Evolutionary conservation across 2,797 vertebrate species (phyloP).

Genomic region (Argentina silus): DNA sequence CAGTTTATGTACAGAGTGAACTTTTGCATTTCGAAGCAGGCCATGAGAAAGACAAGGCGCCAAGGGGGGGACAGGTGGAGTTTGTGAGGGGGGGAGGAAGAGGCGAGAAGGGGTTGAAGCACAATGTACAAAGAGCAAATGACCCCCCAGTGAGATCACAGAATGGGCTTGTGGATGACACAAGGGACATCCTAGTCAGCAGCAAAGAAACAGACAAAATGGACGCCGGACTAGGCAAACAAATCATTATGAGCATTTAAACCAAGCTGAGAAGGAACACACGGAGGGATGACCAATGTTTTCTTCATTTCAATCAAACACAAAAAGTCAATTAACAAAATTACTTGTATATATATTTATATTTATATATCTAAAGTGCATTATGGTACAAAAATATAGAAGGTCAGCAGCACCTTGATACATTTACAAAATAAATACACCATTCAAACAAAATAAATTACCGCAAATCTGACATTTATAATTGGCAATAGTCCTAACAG

Average conservation of each 20-base stretch:
- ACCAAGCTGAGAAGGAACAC: constrained; percentile 34
- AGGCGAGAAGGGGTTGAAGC: constrained; percentile 10
- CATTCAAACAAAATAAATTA: constrained; percentile 96
- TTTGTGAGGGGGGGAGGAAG: background rate
- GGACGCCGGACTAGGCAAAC: background rate
- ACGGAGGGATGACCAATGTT: constrained; percentile 56
- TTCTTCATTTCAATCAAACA: constrained; percentile 86
- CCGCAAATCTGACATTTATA: constrained; percentile 84
- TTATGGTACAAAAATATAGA: constrained; percentile 96
- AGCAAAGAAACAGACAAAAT: constrained; percentile 52
- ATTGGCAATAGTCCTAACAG: constrained; percentile 73
- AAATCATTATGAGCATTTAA: constrained; percentile 1
- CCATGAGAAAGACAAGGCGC: constrained; percentile 25
- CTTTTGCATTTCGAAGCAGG: constrained; percentile 54
- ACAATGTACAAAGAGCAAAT: constrained; percentile 33
- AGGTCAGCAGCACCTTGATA: constrained; percentile 98
- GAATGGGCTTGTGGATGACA: constrained; percentile 29
- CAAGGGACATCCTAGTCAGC: constrained; percentile 43
- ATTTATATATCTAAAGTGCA: constrained; percentile 97
- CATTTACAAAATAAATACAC: constrained; percentile 98
- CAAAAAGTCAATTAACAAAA: constrained; percentile 83
- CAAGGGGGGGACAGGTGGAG: constrained; percentile 34
- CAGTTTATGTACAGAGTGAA: constrained; percentile 70
- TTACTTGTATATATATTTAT: constrained; percentile 87
- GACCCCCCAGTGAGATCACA: constrained; percentile 13